Evolutionary conservation across 2,797 vertebrate genomes (phyloP).

Genomic region (Sebastes kiyomatsui): DNA sequence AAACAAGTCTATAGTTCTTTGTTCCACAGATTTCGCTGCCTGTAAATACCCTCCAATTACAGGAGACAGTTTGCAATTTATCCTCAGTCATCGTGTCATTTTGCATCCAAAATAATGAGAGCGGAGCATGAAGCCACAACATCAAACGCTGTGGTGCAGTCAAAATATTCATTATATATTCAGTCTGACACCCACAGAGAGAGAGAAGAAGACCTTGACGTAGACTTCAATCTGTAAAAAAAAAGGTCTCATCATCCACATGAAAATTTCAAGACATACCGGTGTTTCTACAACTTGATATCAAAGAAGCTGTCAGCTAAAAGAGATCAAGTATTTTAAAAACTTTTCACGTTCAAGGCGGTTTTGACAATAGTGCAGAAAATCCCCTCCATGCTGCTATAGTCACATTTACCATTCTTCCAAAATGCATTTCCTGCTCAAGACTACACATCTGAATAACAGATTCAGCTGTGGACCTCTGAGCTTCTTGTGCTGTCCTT

Average conservation of each 20-base stretch:
- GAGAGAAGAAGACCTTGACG: constrained; percentile 34
- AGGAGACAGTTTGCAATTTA: constrained; percentile 43
- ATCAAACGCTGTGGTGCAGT: constrained; percentile 47
- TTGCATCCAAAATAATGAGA: constrained; percentile 52
- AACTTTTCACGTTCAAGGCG: not conserved
- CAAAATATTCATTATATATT: constrained; percentile 45
- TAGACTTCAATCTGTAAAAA: not conserved
- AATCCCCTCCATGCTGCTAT: constrained; percentile 6
- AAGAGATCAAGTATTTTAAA: constrained; percentile 17
- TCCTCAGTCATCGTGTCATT: constrained; percentile 40
- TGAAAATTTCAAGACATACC: constrained; percentile 37
- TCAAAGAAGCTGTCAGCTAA: constrained; percentile 39
- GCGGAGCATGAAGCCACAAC: constrained; percentile 30
- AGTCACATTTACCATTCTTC: not conserved
- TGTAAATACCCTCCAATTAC: constrained; percentile 47
- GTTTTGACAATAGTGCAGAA: constrained; percentile 18
- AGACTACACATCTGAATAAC: not conserved
- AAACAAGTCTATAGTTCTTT: constrained; percentile 15
- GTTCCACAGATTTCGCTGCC: constrained; percentile 18
- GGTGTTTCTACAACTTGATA: constrained; percentile 25
- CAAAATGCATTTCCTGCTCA: constrained; percentile 12
- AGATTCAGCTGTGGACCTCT: not conserved
- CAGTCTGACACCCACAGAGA: constrained; percentile 23
- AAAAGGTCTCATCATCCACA: constrained; percentile 22
- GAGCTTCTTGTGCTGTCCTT: not conserved